Evolutionary conservation across 2,797 vertebrate species (phyloP), one percentile per base, ranked within the genome.

Genomic region (Takifugu ocellatus): DNA sequence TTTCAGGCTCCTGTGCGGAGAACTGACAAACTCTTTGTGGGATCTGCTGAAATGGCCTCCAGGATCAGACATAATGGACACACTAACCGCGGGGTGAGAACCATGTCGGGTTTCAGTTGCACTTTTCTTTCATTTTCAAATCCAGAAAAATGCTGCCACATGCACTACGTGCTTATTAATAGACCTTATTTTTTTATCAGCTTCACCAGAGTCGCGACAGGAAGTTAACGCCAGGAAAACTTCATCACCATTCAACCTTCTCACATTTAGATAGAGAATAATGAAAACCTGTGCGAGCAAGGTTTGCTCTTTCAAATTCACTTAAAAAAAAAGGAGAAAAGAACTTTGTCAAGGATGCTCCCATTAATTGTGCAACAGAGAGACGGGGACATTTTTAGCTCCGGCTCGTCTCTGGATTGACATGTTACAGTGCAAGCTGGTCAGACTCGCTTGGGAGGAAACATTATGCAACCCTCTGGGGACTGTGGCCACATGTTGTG

Each of bases 361-460:
- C 16, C n/a, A 16, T 44, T 15, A 43, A 44, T 44, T 73, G n/a
- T 71, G 63, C 52, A 63, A 59, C 61, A 63, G 59, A 12, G 63
- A 72, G 27, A 36, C 16, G 15, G 50, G 50, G 29, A 17, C 50
- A 24, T 36, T 51, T 51, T 33, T 12, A 33, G n/a, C 26, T 11
- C 29, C 10, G 15, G 27, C 9, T 2, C 11, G 29, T 51, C 16
- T 29, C 17, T 51, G 8, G 73, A 74, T 42, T 9, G 61, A 72
- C 49, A 67, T 53, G 57, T 77, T 57, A 43, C 59, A 61, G 33
- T 2, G 33, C 33, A 11, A 82, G 59, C 54, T 33, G 74, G 64
- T 86, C 80, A 74, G 78, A 80, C 59, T 66, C 62, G 52, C 52
- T 81, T 56, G 64, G 57, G 61, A 63, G 56, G 61, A 84, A 81